phyloP scores from a whole-genome alignment of 2,888 invertebrate species.

The Pilophorus perplexus region DNA sequence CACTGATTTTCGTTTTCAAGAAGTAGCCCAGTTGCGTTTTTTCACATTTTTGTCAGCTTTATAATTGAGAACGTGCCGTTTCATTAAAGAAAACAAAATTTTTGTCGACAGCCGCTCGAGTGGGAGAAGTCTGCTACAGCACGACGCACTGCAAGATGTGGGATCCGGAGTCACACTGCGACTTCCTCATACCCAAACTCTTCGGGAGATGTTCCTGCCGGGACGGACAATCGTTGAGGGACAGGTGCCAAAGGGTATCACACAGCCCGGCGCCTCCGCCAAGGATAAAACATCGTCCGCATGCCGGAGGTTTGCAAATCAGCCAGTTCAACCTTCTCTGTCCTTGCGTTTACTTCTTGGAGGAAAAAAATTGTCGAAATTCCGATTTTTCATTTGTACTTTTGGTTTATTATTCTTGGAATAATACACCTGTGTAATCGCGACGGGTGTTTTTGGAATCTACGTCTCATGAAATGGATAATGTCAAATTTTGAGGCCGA shows the following conservation, averaged over 20 bases:
- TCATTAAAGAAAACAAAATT: neutral
- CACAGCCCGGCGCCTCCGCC: conserved; percentile 40
- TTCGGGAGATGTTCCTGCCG: conserved; percentile 83
- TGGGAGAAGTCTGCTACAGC: conserved; percentile 85
- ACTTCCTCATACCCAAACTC: conserved; percentile 83
- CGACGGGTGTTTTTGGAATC: too few species aligned
- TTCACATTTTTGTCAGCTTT: neutral
- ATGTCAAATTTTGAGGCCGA: too few species aligned
- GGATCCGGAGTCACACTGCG: conserved; percentile 80
- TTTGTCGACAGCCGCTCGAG: conserved; percentile 68
- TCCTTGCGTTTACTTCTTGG: too few species aligned
- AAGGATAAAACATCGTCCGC: conserved; percentile 26
- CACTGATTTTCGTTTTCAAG: neutral
- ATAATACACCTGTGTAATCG: too few species aligned
- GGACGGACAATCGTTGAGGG: conserved; percentile 55
- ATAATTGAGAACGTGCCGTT: too few species aligned
- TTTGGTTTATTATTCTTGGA: too few species aligned
- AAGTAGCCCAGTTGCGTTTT: neutral
- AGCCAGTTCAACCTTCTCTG: too few species aligned
- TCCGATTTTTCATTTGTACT: too few species aligned
- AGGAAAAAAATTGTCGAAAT: too few species aligned
- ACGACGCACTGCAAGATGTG: conserved; percentile 84
- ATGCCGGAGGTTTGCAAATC: conserved; percentile 8
- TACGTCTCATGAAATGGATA: too few species aligned
- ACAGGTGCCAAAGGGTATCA: conserved; percentile 51